Conservation (phyloP, 2,888 invertebrate species). For the Drosophila borborema region DNA sequence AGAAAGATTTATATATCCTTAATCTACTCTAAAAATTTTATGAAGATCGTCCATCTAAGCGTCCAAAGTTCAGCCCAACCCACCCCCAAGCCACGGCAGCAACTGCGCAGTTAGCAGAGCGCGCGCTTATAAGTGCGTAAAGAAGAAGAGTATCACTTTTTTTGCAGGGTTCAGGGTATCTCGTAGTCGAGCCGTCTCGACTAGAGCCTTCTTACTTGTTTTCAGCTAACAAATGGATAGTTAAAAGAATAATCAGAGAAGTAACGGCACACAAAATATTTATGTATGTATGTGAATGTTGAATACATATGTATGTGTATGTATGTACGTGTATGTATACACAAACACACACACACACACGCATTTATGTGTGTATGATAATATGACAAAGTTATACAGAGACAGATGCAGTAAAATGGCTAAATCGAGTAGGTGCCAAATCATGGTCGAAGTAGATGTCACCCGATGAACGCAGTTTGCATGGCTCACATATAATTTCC, state of each 20-base stretch:
- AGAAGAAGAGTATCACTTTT: no score
- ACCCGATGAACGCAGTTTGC: conserved; percentile 43
- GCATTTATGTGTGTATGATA: conserved; percentile 12
- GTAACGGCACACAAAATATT: conserved; percentile 23
- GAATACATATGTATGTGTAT: conserved; percentile 3
- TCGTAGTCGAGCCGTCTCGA: no score
- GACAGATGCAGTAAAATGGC: conserved; percentile 39
- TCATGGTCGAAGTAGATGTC: conserved; percentile 73
- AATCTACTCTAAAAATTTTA: no score
- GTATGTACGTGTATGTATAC: conserved; percentile 5
- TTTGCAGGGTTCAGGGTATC: no score
- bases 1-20: no score
- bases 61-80: no score
- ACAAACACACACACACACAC: conserved; percentile 12
- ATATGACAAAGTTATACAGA: background rate
- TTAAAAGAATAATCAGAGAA: conserved; percentile 76
- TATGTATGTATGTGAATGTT: background rate
- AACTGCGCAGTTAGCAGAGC: no score
- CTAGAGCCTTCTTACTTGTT: no score
- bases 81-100: no score
- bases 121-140: no score
- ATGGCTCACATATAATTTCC: conserved; percentile 74
- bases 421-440: conserved; percentile 80
- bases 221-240: conserved; percentile 61
- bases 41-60: no score